A percentile compares a stretch with the other conserved stretches of the same genome.
phyloP scores from a whole-genome alignment of 2,113 vertebrate species.

The Corythoichthys intestinalis region DNA sequence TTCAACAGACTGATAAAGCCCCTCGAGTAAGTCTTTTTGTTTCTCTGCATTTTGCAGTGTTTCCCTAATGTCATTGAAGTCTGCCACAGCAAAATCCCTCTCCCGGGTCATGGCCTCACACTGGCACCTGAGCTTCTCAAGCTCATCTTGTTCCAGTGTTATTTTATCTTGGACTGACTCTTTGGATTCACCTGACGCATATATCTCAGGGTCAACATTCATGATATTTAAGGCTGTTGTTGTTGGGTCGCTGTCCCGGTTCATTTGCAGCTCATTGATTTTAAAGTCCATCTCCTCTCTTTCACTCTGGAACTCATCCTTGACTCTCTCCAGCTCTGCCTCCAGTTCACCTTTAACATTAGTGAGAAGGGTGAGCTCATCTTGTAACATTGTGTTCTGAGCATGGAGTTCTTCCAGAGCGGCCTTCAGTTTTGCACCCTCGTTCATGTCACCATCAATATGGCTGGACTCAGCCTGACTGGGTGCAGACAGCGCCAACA shows the following conservation, averaged over 20 bases:
- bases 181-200: conserved; percentile 62
- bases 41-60: conserved; percentile 72
- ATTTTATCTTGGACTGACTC: conserved; percentile 42
- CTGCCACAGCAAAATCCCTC: conserved; percentile 77
- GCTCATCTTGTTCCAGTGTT: conserved; percentile 63
- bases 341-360: conserved; percentile 89
- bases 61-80: conserved; percentile 77
- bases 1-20: conserved; percentile 67
- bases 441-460: conserved; percentile 46
- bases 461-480: conserved; percentile 30
- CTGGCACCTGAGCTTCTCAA: conserved; percentile 68
- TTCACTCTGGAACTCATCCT: conserved; percentile 87
- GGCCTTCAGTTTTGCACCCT: conserved; percentile 66
- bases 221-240: conserved; percentile 31
- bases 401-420: conserved; percentile 81
- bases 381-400: conserved; percentile 85
- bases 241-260: conserved; percentile 75
- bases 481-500: conserved; percentile 58
- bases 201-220: conserved; percentile 40
- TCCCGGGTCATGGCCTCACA: conserved; percentile 76
- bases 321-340: conserved; percentile 78
- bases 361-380: conserved; percentile 86
- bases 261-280: conserved; percentile 89
- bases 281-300: conserved; percentile 95
- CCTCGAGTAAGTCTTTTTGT: conserved; percentile 19